These are phyloP conservation scores for Petrophora chlorosata DNA, from an alignment of 2,888 invertebrate species.

Conservation along the genomic window DNA sequence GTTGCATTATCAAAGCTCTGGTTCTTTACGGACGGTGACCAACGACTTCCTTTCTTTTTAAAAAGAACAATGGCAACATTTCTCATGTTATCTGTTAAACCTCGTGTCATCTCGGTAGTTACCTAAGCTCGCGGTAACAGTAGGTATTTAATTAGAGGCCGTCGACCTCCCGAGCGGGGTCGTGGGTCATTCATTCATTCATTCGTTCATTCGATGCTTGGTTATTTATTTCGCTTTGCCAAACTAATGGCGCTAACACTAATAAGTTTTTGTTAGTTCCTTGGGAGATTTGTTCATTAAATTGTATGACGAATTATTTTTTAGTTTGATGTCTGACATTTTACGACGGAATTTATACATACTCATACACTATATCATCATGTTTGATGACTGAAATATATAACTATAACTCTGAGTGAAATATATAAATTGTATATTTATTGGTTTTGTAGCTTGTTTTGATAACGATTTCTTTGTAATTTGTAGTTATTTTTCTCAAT, in stretches of 20 bases:
- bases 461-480: too few species aligned
- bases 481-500: not conserved
- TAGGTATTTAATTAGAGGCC: conserved; percentile 49
- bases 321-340: not conserved
- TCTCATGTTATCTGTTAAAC: conserved; percentile 31
- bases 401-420: too few species aligned
- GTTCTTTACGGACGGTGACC: conserved; percentile 20
- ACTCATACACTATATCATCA: too few species aligned
- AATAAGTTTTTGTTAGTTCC: conserved; percentile 26
- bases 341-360: too few species aligned
- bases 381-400: too few species aligned
- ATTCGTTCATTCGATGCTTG: conserved; percentile 31
- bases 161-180: conserved; percentile 44
- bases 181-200: conserved; percentile 50
- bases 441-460: not conserved
- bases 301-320: conserved; percentile 25
- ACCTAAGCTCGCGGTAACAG: conserved; percentile 28
- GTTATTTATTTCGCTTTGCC: conserved; percentile 34
- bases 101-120: conserved; percentile 30
- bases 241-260: conserved; percentile 30
- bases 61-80: conserved; percentile 25
- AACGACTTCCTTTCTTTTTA: conserved; percentile 30
- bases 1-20: conserved; percentile 13
- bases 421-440: too few species aligned
- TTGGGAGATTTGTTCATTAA: conserved; percentile 25